Evolutionary conservation across 2,888 invertebrate species (phyloP), one percentile per base, ranked within the genome.

Genomic region (Amiota minor): DNA sequence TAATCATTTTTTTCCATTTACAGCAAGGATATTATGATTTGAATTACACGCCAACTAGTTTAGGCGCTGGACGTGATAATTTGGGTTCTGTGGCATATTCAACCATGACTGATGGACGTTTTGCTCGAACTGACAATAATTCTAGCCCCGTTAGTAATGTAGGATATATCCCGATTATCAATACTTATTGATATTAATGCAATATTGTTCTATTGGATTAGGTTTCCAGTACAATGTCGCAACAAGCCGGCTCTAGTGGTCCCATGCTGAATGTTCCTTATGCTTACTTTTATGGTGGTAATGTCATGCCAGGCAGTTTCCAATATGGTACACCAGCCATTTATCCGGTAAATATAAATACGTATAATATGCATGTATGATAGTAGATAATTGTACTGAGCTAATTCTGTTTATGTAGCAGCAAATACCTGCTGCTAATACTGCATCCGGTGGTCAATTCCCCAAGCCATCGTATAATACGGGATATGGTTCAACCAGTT

Each of bases 381-480:
- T 1, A 35, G 10, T 2, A 35, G 35, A 35, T 53, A 23, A n/a
- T 23, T 11, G 67, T n/a, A 46, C 2, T 12, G 12, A 55, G 70
- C 61, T 23, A 45, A 14, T 10, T 68, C 4, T 23, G 18, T 53
- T 72, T 50, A 74, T 75, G 70, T 76, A 90, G 84, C 88, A 93
- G 91, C 93, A 93, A 92, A 92, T 94, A 87, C 93, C 94, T 77
- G 92, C 95, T 76, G 94, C 94, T 65, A 95, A 94, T 85, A 93
- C 94, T 70, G 93, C 93, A 79, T 93, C 92, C 77, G 93, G 92
- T 82, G 93, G 93, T 18, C 94, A 95, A 90, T 94, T 93, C 88
- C 92, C 93, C 45, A 93, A 94, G 88, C 92, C 93, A 83, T 91
- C 91, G 72, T 93, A 92, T 82, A 90, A 89, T 74, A 91, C 92